These are phyloP conservation scores for Beaufortia kweichowensis DNA, from an alignment of 2,113 vertebrate genomes.

Conservation along the genomic window DNA sequence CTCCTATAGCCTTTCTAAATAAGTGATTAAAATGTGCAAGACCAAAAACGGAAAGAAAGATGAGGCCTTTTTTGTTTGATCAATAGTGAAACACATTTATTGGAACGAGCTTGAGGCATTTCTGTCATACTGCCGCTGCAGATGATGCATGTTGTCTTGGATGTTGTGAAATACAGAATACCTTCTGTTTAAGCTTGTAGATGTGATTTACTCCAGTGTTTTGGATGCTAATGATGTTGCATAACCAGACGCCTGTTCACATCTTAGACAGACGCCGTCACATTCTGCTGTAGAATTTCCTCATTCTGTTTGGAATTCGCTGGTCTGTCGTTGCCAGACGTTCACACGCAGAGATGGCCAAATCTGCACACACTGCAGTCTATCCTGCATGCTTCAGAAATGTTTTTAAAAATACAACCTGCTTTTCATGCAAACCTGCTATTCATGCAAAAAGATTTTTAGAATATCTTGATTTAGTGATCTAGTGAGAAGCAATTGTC, in stretches of 20 bases:
- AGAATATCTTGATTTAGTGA: too few relatives aligned
- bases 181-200: background rate
- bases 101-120: background rate
- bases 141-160: background rate
- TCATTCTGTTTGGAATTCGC: constrained; percentile 11
- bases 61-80: constrained; percentile 4
- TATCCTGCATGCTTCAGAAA: background rate
- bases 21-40: background rate
- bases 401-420: background rate
- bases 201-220: constrained; percentile 21
- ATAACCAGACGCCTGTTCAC: constrained; percentile 16
- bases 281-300: constrained; percentile 36
- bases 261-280: constrained; percentile 22
- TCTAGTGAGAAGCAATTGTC: too few relatives aligned
- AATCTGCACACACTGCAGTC: background rate
- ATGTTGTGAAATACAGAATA: constrained; percentile 9
- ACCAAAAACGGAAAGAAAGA: background rate
- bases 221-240: constrained; percentile 11
- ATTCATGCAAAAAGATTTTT: too few relatives aligned
- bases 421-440: too few relatives aligned
- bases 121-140: background rate
- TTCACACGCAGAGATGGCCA: background rate
- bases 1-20: background rate
- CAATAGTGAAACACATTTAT: background rate
- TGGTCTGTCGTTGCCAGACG: constrained; percentile 13